Evolutionary conservation across 2,797 vertebrate genomes (phyloP), one percentile per base, ranked within the genome.

Genomic region (Rallus crepitans): DNA sequence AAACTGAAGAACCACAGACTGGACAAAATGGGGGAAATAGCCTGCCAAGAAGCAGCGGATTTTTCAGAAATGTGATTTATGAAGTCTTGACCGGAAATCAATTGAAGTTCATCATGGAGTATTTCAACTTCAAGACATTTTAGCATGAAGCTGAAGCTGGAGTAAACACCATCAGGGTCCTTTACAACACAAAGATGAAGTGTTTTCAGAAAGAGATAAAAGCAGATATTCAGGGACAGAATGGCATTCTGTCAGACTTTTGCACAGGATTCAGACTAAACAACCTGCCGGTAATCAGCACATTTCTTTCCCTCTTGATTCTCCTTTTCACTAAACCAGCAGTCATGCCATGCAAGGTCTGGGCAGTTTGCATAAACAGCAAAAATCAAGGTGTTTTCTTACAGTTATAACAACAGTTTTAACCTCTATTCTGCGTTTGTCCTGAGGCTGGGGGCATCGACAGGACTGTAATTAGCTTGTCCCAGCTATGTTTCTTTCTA

Each of bases 61-160:
- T 80, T 89, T 83, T 70, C 61, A 91, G 72, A 91, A 93, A 56
- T 6, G 5, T 91, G 87, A 84, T 89, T 87, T 91, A 79, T 93
- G 69, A 66, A 64, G 59, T 13, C 50, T 80, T 94, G 91, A 93
- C 82, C 87, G 68, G 73, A 96, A 96, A 96, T 96, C 85, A 94
- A 68, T 94, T 85, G 14, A 88, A 85, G 55, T 89, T 78, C 68
- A 82, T 90, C 86, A 71, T 3, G 12, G 60, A 71, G 21, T 69
- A 68, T 66, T 89, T 80, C 75, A 93, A 73, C 91, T 82, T 90
- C 42, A 77, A 64, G 88, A 81, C 18, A 57, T 85, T 91, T 92
- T 68, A 77, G 39, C 20, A 71, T 0, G 68, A 87, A 55, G 64
- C 24, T 68, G 66, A 82, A 15, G 65, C 27, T 94, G 53, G 37